A percentile compares a stretch with the other conserved stretches of the same genome.
These are phyloP conservation scores for Albula glossodonta DNA, from an alignment of 2,113 vertebrate species.

Conservation along the genomic window DNA sequence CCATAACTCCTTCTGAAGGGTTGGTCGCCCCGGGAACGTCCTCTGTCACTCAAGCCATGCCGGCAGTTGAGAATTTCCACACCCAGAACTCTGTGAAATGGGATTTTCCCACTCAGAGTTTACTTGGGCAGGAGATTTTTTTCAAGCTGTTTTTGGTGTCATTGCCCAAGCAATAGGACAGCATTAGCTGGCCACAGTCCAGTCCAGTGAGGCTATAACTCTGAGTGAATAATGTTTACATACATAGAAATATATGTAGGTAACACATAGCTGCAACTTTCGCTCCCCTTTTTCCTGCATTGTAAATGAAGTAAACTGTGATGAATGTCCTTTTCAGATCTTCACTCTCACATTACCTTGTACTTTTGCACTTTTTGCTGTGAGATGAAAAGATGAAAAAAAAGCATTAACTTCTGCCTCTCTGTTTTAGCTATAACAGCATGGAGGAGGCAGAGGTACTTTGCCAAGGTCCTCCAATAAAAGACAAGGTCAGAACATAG, in stretches of 20 bases:
- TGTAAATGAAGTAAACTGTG: background rate
- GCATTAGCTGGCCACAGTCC: too few species aligned
- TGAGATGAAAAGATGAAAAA: background rate
- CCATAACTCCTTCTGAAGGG: background rate
- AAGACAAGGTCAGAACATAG: background rate
- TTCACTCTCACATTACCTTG: background rate
- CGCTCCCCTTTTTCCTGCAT: background rate
- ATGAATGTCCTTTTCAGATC: background rate
- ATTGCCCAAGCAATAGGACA: too few species aligned
- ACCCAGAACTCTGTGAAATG: background rate
- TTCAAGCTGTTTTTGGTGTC: background rate
- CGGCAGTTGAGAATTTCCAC: background rate
- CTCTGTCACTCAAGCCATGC: background rate
- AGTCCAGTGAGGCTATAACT: too few species aligned
- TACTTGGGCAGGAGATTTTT: background rate
- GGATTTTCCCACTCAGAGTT: background rate
- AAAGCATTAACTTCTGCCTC: background rate
- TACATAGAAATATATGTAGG: too few species aligned
- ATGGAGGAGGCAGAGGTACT: background rate
- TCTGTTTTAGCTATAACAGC: background rate
- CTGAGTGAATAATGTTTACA: too few species aligned
- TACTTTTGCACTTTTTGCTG: background rate
- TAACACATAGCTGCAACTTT: background rate
- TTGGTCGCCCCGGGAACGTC: background rate
- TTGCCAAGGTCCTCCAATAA: slow-evolving; percentile 14